Percentiles rank a stretch among this genome's conserved stretches.
phyloP scores from a whole-genome alignment of 2,797 vertebrate genomes.

The Sparidentex hasta region DNA sequence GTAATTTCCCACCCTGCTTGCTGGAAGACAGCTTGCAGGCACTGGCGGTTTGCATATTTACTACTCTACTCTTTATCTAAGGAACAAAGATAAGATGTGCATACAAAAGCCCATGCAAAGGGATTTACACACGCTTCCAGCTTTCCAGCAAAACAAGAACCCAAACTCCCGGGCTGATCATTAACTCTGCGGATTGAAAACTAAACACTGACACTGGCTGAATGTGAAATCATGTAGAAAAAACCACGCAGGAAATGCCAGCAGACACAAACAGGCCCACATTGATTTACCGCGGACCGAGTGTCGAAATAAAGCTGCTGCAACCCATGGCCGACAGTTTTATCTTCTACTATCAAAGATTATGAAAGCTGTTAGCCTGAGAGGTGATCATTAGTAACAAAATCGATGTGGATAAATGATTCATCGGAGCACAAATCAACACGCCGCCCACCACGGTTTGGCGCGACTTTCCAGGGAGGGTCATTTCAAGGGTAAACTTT shows the following conservation, averaged over 20 bases:
- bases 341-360: neutral
- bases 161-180: conserved; percentile 54
- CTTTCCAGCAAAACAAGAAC: conserved; percentile 58
- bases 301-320: conserved; percentile 14
- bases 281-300: rapidly evolving
- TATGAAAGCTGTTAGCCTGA: neutral
- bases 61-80: conserved; percentile 69
- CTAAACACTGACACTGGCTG: conserved; percentile 37
- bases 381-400: neutral
- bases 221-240: conserved; percentile 65
- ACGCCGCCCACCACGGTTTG: no score
- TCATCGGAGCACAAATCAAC: neutral
- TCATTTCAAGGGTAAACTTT: neutral
- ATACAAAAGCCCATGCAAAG: conserved; percentile 64
- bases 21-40: conserved; percentile 76
- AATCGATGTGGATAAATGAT: neutral
- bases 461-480: neutral
- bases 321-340: neutral
- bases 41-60: conserved; percentile 73
- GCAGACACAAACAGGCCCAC: conserved; percentile 29
- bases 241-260: conserved; percentile 63
- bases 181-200: conserved; percentile 64
- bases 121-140: conserved; percentile 54
- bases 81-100: conserved; percentile 78
- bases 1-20: conserved; percentile 53